Percentiles rank a stretch among this genome's conserved stretches.
phyloP scores from a whole-genome alignment of 2,113 vertebrate species.

The Chinchilla lanigera region DNA sequence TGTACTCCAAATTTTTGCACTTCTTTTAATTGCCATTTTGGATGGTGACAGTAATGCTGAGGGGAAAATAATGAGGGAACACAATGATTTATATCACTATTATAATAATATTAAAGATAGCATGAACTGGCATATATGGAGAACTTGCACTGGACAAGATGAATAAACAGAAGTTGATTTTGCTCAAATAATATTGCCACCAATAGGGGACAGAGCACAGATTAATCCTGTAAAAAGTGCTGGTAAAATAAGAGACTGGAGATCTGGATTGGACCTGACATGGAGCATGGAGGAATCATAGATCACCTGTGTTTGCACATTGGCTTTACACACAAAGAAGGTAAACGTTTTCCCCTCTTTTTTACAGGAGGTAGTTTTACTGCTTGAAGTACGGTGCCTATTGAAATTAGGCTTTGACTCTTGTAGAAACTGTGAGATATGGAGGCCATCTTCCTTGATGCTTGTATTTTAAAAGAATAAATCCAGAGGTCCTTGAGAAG shows the following conservation, averaged over 20 bases:
- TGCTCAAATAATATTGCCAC: neutral
- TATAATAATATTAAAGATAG: neutral
- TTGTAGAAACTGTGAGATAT: neutral
- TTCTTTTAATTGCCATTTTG: neutral
- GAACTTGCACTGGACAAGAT: neutral
- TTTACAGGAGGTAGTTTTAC: neutral
- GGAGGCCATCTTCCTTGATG: neutral
- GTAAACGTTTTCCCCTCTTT: neutral
- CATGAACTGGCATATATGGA: neutral
- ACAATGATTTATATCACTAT: neutral
- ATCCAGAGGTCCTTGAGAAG: neutral
- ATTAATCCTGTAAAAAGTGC: neutral
- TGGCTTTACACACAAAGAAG: neutral
- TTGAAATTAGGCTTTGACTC: neutral
- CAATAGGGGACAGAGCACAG: neutral
- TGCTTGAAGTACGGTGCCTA: neutral
- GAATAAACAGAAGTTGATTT: neutral
- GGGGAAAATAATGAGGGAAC: neutral
- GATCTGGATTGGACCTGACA: neutral
- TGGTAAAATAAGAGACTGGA: neutral
- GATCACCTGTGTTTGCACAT: neutral
- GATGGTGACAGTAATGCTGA: neutral
- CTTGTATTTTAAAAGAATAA: neutral
- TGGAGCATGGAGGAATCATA: neutral
- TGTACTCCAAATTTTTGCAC: neutral